Conservation (phyloP, 2,797 vertebrate species). For the Pipistrellus nathusii region DNA sequence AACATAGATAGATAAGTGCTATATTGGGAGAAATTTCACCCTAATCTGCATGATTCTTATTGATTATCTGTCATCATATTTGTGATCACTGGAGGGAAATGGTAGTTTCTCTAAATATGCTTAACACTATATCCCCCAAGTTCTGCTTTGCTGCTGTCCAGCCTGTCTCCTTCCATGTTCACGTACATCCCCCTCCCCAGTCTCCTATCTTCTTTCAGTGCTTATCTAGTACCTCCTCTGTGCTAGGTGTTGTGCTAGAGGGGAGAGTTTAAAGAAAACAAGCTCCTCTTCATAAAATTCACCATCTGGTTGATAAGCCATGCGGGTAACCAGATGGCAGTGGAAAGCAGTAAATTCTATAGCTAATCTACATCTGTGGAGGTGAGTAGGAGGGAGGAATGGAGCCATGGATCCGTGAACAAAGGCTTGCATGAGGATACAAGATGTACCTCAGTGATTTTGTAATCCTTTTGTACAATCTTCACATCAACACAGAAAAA, state of each 20-base stretch:
- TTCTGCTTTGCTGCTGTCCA: background rate
- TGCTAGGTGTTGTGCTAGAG: background rate
- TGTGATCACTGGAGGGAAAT: background rate
- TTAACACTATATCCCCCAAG: background rate
- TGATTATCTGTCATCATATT: background rate
- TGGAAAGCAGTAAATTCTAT: background rate
- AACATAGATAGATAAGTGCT: background rate
- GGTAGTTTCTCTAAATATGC: background rate
- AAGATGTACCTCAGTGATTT: background rate
- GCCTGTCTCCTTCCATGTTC: background rate
- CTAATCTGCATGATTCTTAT: background rate
- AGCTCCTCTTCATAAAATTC: background rate
- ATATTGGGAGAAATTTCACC: background rate
- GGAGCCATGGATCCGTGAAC: background rate
- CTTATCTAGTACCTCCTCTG: background rate
- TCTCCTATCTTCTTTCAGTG: background rate
- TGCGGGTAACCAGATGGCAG: background rate
- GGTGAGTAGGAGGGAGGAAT: background rate
- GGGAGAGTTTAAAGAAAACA: background rate
- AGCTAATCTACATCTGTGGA: background rate
- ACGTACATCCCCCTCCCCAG: background rate
- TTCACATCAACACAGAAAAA: background rate
- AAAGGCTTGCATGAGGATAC: background rate
- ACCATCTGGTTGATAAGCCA: background rate
- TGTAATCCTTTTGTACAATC: background rate